Conservation (phyloP, 1,140 invertebrate genomes). For the Hycleus cichorii region DNA sequence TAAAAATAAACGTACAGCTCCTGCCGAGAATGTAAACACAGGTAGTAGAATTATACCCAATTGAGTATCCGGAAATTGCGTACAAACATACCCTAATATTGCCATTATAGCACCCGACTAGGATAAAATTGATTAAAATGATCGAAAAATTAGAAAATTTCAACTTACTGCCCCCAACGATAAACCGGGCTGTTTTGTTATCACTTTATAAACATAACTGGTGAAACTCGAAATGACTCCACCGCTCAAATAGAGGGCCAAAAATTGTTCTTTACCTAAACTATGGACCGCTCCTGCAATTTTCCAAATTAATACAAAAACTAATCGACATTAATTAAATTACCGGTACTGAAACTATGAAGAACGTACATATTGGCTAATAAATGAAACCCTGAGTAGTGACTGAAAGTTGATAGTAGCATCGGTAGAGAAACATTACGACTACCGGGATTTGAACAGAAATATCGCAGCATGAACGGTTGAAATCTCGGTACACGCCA, state of each 20-base stretch:
- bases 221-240: conserved; percentile 82
- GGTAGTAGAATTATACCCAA: conserved; percentile 89
- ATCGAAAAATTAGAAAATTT: background rate
- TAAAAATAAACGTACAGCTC: conserved; percentile 50
- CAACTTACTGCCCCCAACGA: conserved; percentile 85
- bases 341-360: conserved; percentile 69
- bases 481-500: conserved; percentile 75
- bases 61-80: conserved; percentile 74
- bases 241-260: conserved; percentile 81
- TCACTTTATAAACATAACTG: conserved; percentile 75
- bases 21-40: conserved; percentile 78
- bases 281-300: conserved; percentile 55
- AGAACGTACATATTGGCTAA: conserved; percentile 94
- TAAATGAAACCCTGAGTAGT: conserved; percentile 80
- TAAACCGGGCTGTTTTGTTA: conserved; percentile 55
- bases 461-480: conserved; percentile 74
- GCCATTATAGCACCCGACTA: conserved; percentile 93
- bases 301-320: background rate
- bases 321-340: conserved; percentile 3
- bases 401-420: conserved; percentile 90
- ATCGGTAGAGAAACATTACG: conserved; percentile 73
- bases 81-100: conserved; percentile 79
- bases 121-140: conserved; percentile 32
- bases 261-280: conserved; percentile 87
- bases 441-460: conserved; percentile 71